Evolutionary conservation across 2,113 vertebrate genomes (phyloP), one percentile per base, ranked within the genome.

Genomic region (Trematocara stigmaticum): DNA sequence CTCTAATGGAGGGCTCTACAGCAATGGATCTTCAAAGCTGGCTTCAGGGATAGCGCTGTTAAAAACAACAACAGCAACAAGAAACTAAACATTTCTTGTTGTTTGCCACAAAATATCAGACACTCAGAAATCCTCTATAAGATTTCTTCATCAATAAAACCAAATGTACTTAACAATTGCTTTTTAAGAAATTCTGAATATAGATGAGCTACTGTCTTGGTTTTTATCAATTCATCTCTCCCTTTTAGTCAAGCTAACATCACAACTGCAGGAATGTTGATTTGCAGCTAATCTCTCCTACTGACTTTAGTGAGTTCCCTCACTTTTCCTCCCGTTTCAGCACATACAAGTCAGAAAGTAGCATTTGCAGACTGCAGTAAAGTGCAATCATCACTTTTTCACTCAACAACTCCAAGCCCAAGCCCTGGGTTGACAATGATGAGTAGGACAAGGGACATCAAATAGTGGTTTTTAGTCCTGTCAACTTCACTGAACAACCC

Each of bases 1-100:
- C 47, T 81, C 10, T 78, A 38, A 83, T 82, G 59, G 79, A 57
- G 6, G 16, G 40, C 31, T 40, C 78, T 49, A 18, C 20, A 16
- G 34, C n/a, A 31, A 80, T 45, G 61, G 6, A 13, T 56, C 49
- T 53, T 59, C 40, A 61, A 18, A 78, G 29, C 49, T 11, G 26
- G 2, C 59, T 66, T 66, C 16, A 47, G 15, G 49, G 10, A 66
- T 12, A 18, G 53, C 6, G 5, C 23, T 74, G 29, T 29, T 7
- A 31, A 49, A 74, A 49, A 74, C 10, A 31, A 31, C 40, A 47
- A 31, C 40, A 47, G 4, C 13, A 74, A 74, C 1, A 47, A 16
- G 8, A 29, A 31, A 49, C 45, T 49, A 31, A 74, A 71, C 13
- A 47, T 47, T 47, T 47, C 13, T 47, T 71, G 13, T 29, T 71